Percentiles rank a stretch among this genome's conserved stretches.
phyloP scores from a whole-genome alignment of 1,140 invertebrate genomes.

The Colletes gigas region DNA sequence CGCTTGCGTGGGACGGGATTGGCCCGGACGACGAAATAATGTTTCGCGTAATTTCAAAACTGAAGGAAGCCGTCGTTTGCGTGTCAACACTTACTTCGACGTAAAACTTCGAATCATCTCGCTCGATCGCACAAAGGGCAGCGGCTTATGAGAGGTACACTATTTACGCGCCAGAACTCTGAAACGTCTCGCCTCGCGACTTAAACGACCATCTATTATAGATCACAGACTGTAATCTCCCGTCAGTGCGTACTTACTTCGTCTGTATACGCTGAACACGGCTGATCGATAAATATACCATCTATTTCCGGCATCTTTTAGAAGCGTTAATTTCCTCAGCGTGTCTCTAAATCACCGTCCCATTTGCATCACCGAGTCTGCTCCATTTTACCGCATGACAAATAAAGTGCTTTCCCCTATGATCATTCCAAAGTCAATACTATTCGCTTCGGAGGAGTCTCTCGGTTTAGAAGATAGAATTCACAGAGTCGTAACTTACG shows the following conservation, averaged over 20 bases:
- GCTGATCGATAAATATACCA: conserved; percentile 43
- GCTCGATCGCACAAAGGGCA: conserved; percentile 1
- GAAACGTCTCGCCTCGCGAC: conserved; percentile 8
- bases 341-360: conserved; percentile 22
- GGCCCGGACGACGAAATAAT: background rate
- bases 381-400: background rate
- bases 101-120: conserved; percentile 15
- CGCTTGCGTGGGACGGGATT: background rate
- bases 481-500: no score
- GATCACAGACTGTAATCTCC: conserved; percentile 37
- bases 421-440: no score
- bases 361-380: background rate
- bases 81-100: conserved; percentile 19
- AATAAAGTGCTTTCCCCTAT: background rate
- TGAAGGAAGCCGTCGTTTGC: conserved; percentile 33
- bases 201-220: conserved; percentile 43
- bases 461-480: no score
- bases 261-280: conserved; percentile 14
- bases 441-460: no score
- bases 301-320: conserved; percentile 38
- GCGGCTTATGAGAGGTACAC: background rate
- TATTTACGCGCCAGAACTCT: conserved; percentile 13
- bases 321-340: conserved; percentile 17
- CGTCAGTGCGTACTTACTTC: conserved; percentile 15
- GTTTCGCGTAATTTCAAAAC: conserved; percentile 26